Base-by-base conservation (phyloP, 2,888 invertebrate species). In the Branchellion lobata region DNA sequence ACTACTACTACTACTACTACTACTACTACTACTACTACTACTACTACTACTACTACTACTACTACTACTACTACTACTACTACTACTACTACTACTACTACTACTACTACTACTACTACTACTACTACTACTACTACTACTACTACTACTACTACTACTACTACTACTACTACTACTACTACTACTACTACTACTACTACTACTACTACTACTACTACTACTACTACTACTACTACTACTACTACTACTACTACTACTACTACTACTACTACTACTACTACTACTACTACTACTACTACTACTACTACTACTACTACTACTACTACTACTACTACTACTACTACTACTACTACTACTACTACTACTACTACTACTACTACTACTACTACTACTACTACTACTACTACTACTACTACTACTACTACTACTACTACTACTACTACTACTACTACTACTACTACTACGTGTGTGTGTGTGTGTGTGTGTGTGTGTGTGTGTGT, bases 81-180 rank as follows among this genome's bases (percentile, higher is more conserved):
- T 77, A 77, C 77, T 77, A 77, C 77, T 77, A 77, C 77, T 77
- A 77, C 77, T 77, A 77, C 77, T 77, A 77, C 77, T 77, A 77
- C 77, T 77, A 77, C 77, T 77, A 77, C 77, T 77, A 77, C 77
- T 77, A 77, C 77, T 77, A 77, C 77, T 77, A 77, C 77, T 77
- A 77, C 77, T 77, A 77, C 77, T 77, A 77, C 77, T 77, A 77
- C 77, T 40, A 40, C 40, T 40, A 40, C 14, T 40, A 40, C 14
- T 40, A 14, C 5, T 40, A 40, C 14, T 40, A 40, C 40, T 40
- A 40, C 40, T 40, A 40, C 40, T 40, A 40, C 40, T 40, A 40
- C 40, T 40, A 40, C 40, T 40, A 40, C 40, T 40, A 40, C 40
- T 40, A 40, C 40, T 8, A 40, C 40, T 8, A 40, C 40, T 8